Conservation (phyloP, 2,113 vertebrate genomes). For the Ibidorhyncha struthersii region DNA sequence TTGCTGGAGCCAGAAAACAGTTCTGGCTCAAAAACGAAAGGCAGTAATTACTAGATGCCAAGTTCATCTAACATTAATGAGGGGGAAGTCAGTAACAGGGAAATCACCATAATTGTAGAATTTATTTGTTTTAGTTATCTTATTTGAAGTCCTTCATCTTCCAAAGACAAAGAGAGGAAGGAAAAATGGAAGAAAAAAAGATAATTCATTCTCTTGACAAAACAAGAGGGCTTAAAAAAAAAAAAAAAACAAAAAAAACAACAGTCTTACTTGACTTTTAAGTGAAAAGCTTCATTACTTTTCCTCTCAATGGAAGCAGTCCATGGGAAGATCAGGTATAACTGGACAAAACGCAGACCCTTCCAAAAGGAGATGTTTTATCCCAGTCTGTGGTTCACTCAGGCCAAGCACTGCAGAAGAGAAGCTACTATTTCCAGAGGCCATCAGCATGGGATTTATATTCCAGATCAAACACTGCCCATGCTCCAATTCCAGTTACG, state of each 20-base stretch:
- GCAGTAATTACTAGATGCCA: slow-evolving; percentile 43
- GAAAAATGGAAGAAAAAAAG: background rate
- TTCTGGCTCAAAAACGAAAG: slow-evolving; percentile 19
- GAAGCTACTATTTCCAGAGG: background rate
- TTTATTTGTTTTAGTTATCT: background rate
- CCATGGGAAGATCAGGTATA: background rate
- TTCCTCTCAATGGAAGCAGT: background rate
- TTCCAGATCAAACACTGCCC: background rate
- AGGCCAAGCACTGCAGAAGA: background rate
- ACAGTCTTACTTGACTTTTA: background rate
- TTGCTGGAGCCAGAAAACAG: background rate
- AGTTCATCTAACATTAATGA: slow-evolving; percentile 42
- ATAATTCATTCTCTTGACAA: background rate
- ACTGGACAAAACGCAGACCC: background rate
- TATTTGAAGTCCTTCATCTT: background rate
- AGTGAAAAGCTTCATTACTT: background rate
- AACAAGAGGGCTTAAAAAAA: background rate
- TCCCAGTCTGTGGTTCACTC: background rate
- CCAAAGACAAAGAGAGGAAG: background rate
- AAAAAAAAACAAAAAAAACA: no score
- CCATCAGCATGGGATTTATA: background rate
- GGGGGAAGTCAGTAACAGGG: background rate
- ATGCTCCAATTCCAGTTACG: background rate
- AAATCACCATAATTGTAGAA: slow-evolving; percentile 16
- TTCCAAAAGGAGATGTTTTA: background rate